Evolutionary conservation across 2,797 vertebrate species (phyloP).

Genomic region (Parambassis ranga): DNA sequence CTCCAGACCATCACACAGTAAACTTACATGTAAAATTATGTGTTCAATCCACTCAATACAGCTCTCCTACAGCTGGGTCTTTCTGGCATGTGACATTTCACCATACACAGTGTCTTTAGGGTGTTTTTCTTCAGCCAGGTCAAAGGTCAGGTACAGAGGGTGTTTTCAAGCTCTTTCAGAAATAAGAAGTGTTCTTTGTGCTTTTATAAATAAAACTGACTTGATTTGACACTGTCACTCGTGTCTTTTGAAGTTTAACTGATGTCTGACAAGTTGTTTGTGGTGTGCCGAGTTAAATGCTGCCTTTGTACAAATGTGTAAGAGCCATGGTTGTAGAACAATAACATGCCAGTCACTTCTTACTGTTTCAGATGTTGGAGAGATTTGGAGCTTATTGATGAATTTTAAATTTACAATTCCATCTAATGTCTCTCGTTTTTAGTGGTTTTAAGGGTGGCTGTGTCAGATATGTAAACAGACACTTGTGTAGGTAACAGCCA

Average conservation of each 20-base stretch:
- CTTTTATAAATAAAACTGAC: neutral
- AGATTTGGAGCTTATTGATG: neutral
- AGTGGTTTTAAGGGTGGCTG: neutral
- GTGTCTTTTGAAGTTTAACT: neutral
- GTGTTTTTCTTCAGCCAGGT: too few relatives aligned
- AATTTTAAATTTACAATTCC: neutral
- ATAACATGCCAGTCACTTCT: neutral
- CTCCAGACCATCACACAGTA: neutral
- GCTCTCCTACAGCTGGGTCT: too few relatives aligned
- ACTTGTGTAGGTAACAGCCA: neutral
- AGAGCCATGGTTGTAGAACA: neutral
- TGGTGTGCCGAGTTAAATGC: neutral
- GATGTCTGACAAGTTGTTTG: neutral
- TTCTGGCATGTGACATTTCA: too few relatives aligned
- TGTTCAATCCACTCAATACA: neutral
- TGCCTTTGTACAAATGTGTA: neutral
- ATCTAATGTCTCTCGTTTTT: neutral
- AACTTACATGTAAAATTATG: too few relatives aligned
- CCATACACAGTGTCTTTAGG: too few relatives aligned
- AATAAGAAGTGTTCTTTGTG: neutral
- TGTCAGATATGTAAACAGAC: neutral
- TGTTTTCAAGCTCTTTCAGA: neutral
- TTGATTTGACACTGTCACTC: neutral
- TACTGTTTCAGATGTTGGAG: too few relatives aligned
- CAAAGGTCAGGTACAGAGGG: neutral